These are phyloP conservation scores for Solea senegalensis DNA, from an alignment of 2,113 vertebrate species.

Conservation along the genomic window DNA sequence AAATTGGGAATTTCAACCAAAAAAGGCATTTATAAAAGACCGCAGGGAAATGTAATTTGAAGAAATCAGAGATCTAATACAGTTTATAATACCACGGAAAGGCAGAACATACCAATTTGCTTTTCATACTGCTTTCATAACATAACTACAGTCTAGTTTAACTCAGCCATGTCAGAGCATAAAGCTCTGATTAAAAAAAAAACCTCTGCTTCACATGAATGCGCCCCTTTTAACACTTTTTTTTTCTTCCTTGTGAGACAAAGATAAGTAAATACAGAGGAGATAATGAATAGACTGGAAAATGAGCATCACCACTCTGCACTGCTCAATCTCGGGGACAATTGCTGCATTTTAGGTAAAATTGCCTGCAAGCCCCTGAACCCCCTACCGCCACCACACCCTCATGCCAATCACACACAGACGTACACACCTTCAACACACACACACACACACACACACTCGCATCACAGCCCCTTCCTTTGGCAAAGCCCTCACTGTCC, in stretches of 20 bases:
- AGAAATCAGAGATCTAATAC: conserved; percentile 82
- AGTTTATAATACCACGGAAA: conserved; percentile 78
- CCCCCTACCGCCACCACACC: conserved; percentile 42
- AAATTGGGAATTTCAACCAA: conserved; percentile 76
- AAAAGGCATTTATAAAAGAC: conserved; percentile 60
- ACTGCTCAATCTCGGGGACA: conserved; percentile 84
- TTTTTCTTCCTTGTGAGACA: conserved; percentile 79
- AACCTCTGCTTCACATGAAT: conserved; percentile 71
- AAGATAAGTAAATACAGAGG: conserved; percentile 84
- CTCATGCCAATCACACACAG: conserved; percentile 52
- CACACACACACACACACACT: conserved; percentile 19
- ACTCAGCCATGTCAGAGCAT: conserved; percentile 76
- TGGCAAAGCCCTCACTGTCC: conserved; percentile 82
- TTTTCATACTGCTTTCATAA: conserved; percentile 80
- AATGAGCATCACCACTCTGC: conserved; percentile 77
- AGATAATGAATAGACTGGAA: conserved; percentile 84
- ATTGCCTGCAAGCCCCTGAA: conserved; percentile 73
- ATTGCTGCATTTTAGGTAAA: conserved; percentile 86
- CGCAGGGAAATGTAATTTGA: conserved; percentile 78
- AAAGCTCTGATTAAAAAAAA: conserved; percentile 78
- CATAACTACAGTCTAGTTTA: conserved; percentile 76
- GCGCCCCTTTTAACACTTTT: conserved; percentile 77
- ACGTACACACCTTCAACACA: conserved; percentile 48
- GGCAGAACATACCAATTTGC: conserved; percentile 81
- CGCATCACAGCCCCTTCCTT: conserved; percentile 71